Evolutionary conservation across 2,797 vertebrate species (phyloP).

Genomic region (Alectoris magna): DNA sequence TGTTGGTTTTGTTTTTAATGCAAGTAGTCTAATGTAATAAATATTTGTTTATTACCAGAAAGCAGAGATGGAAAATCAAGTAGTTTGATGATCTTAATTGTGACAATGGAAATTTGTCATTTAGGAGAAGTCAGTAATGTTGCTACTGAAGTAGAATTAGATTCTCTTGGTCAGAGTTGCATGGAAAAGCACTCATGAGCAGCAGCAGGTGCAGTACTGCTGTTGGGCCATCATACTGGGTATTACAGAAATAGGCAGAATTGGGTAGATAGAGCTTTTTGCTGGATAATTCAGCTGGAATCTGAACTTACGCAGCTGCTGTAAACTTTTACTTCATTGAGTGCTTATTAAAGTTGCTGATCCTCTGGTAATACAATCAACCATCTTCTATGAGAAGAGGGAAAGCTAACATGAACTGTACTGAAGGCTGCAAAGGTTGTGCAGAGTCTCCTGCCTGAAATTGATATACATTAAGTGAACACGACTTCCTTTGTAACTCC

Average conservation of each 20-base stretch:
- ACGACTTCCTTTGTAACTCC: neutral
- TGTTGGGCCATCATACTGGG: neutral
- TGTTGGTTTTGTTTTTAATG: neutral
- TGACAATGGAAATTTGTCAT: neutral
- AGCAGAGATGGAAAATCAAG: neutral
- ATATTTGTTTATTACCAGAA: neutral
- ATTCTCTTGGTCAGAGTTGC: neutral
- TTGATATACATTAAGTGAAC: neutral
- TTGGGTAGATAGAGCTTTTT: neutral
- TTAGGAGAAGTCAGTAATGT: neutral
- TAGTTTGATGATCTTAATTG: neutral
- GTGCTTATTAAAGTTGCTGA: neutral
- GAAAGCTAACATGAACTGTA: neutral
- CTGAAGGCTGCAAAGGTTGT: neutral
- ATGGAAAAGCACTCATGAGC: neutral
- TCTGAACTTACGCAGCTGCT: neutral
- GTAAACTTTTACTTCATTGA: neutral
- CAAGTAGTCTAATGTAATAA: neutral
- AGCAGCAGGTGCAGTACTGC: neutral
- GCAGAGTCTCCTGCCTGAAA: neutral
- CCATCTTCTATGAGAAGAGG: neutral
- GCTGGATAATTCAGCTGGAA: neutral
- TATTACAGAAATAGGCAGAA: neutral
- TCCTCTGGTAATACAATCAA: neutral
- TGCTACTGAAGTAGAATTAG: neutral